A percentile compares a stretch with the other conserved stretches of the same genome.
Conservation (phyloP, 2,113 vertebrate species). For the Triplophysa rosa region DNA sequence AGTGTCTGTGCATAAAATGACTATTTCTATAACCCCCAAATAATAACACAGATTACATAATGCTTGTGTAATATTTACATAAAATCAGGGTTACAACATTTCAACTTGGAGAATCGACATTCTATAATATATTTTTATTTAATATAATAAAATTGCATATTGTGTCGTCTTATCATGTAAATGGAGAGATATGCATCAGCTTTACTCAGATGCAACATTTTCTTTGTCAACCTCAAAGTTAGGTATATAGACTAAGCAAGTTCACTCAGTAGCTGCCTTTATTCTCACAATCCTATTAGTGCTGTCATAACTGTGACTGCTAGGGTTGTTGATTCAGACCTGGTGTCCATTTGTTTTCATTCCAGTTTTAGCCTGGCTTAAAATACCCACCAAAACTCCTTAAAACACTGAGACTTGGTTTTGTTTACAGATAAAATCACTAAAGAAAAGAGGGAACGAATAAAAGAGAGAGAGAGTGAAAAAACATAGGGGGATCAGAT, state of each 20-base stretch:
- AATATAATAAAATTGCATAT: too few species aligned
- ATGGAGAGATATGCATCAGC: neutral
- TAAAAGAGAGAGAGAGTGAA: constrained; percentile 1
- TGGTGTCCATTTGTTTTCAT: constrained; percentile 8
- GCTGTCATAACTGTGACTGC: constrained; percentile 20
- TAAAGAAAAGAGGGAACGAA: constrained; percentile 26
- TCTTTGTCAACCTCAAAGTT: neutral
- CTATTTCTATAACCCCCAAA: too few species aligned
- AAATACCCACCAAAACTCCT: constrained; percentile 25
- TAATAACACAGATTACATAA: too few species aligned
- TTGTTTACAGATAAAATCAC: constrained; percentile 54
- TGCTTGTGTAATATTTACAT: too few species aligned
- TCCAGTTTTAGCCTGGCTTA: neutral
- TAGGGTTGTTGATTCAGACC: neutral
- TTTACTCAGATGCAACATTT: neutral
- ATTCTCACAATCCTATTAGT: neutral
- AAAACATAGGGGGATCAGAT: constrained; percentile 13
- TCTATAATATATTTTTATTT: too few species aligned
- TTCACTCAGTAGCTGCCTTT: constrained; percentile 9
- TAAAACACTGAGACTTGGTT: constrained; percentile 39
- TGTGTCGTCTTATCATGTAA: neutral
- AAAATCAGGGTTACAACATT: too few species aligned
- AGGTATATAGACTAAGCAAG: neutral
- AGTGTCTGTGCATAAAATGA: neutral
- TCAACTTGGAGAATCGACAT: too few species aligned